These are phyloP conservation scores for Mandrillus leucophaeus DNA, from an alignment of 2,113 vertebrate species.

Conservation along the genomic window DNA sequence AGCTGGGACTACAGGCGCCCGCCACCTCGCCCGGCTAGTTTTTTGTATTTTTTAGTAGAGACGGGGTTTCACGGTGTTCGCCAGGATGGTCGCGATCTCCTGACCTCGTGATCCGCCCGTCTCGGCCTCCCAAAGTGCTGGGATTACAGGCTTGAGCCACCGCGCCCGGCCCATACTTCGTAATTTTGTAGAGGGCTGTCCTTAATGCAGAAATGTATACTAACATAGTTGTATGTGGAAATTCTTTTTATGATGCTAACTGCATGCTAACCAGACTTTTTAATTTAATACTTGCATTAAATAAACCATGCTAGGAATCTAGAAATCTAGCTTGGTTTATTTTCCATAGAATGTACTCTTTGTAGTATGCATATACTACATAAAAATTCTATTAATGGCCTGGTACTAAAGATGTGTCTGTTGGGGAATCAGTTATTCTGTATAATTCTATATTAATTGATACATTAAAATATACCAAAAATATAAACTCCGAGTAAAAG, in stretches of 20 bases:
- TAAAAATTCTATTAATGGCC: neutral
- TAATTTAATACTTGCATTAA: neutral
- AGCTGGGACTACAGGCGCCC: too few relatives aligned
- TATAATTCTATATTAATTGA: neutral
- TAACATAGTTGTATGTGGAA: neutral
- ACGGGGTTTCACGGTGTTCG: too few relatives aligned
- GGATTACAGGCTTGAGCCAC: too few relatives aligned
- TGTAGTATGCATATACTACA: neutral
- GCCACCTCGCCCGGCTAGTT: too few relatives aligned
- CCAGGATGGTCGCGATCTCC: too few relatives aligned
- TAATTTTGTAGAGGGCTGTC: neutral
- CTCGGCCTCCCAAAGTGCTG: too few relatives aligned
- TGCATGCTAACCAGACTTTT: neutral
- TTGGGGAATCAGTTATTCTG: neutral
- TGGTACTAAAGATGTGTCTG: neutral
- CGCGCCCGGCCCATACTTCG: neutral
- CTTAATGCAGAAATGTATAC: neutral
- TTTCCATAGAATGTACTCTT: neutral
- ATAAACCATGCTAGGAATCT: too few relatives aligned
- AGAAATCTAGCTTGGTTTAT: neutral
- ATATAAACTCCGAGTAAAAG: neutral
- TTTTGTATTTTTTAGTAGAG: too few relatives aligned
- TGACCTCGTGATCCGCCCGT: too few relatives aligned
- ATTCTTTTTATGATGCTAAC: neutral
- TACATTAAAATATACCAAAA: constrained; percentile 37